These are phyloP conservation scores for Neelides sp. DNA, from an alignment of 1,140 invertebrate species.

Conservation along the genomic window DNA sequence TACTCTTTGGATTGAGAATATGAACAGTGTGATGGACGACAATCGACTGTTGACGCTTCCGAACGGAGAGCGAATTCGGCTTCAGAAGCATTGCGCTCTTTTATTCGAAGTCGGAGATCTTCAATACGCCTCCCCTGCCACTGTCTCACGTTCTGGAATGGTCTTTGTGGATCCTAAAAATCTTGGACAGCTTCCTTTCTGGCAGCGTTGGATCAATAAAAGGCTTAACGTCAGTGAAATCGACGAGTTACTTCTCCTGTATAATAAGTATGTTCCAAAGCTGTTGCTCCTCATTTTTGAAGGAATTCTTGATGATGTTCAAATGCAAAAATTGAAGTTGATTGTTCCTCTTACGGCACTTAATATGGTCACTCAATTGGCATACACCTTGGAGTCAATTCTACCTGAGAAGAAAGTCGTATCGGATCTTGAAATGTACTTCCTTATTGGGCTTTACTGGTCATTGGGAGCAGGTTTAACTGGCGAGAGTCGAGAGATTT, in stretches of 20 bases:
- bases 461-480: conserved; percentile 67
- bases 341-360: conserved; percentile 69
- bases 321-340: conserved; percentile 57
- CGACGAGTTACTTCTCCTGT: conserved; percentile 45
- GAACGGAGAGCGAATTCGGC: conserved; percentile 74
- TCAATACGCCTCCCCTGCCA: conserved; percentile 77
- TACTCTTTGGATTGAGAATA: conserved; percentile 83
- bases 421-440: conserved; percentile 51
- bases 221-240: conserved; percentile 38
- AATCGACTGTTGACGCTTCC: conserved; percentile 76
- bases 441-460: conserved; percentile 64
- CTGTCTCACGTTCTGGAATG: conserved; percentile 81
- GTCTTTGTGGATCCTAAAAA: conserved; percentile 86
- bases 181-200: conserved; percentile 70
- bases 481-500: conserved; percentile 50
- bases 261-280: conserved; percentile 57
- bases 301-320: conserved; percentile 53
- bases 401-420: conserved; percentile 35
- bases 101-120: conserved; percentile 84
- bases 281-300: conserved; percentile 61
- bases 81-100: conserved; percentile 66
- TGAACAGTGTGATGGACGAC: conserved; percentile 94
- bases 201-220: conserved; percentile 53
- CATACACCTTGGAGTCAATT: conserved; percentile 60
- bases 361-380: conserved; percentile 75